Evolutionary conservation across 2,113 vertebrate genomes (phyloP).

Genomic region (Struthio camelus): DNA sequence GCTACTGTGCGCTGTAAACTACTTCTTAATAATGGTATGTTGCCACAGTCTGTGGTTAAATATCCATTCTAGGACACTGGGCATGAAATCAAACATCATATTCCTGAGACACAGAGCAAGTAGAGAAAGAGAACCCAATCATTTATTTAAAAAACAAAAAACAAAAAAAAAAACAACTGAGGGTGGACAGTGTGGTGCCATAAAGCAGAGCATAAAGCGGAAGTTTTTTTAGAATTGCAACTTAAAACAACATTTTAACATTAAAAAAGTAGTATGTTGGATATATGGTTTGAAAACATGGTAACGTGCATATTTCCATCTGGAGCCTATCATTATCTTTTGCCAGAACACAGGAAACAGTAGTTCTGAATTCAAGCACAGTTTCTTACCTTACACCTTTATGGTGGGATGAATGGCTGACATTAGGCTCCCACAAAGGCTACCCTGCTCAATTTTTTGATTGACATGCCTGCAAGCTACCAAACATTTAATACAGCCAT

Average conservation of each 20-base stretch:
- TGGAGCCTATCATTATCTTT: background rate
- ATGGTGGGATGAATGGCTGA: background rate
- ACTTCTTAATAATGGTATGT: background rate
- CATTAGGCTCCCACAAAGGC: background rate
- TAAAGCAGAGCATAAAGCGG: background rate
- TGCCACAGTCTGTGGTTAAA: background rate
- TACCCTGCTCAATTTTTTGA: background rate
- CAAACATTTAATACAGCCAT: background rate
- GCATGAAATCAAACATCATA: background rate
- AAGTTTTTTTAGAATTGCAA: background rate
- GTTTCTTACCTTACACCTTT: background rate
- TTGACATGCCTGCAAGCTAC: background rate
- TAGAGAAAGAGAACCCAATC: background rate
- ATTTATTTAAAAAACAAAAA: background rate
- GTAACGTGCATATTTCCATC: background rate
- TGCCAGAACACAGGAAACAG: background rate
- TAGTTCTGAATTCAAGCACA: background rate
- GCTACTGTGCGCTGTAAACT: background rate
- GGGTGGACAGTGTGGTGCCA: background rate
- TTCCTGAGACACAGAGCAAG: background rate
- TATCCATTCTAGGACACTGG: background rate
- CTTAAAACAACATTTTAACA: background rate
- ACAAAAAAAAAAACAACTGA: background rate
- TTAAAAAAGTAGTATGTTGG: background rate
- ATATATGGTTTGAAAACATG: background rate